Evolutionary conservation across 2,797 vertebrate species (phyloP).

Genomic region (Rhabdomys pumilio): DNA sequence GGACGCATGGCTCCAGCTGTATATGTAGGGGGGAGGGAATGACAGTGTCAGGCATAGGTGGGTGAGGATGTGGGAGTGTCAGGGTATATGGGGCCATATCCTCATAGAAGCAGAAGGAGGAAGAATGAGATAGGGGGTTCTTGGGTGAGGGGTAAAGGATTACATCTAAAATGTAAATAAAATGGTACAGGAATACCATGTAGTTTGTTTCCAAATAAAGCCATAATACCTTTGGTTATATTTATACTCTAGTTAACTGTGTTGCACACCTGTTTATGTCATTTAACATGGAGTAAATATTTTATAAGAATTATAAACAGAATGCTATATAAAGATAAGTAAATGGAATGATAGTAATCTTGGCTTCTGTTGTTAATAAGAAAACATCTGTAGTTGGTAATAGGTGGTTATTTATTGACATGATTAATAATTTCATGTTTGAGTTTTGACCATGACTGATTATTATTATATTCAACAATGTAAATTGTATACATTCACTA

Average conservation of each 20-base stretch:
- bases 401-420: not conserved
- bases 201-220: no score
- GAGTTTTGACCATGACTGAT: not conserved
- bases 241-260: not conserved
- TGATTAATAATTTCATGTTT: not conserved
- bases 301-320: not conserved
- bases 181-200: no score
- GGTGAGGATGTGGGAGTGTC: no score
- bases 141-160: no score
- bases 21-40: no score
- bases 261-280: fast-evolving
- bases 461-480: not conserved
- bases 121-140: no score
- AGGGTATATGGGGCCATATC: no score
- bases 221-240: not conserved
- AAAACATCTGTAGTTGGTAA: not conserved
- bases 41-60: no score
- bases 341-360: not conserved
- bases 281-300: not conserved
- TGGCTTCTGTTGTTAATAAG: not conserved
- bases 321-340: not conserved
- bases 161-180: no score
- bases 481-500: not conserved
- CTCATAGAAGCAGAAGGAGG: no score
- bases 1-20: no score